Evolutionary conservation across 1,140 invertebrate genomes (phyloP).

Genomic region (Vanessa atalanta): DNA sequence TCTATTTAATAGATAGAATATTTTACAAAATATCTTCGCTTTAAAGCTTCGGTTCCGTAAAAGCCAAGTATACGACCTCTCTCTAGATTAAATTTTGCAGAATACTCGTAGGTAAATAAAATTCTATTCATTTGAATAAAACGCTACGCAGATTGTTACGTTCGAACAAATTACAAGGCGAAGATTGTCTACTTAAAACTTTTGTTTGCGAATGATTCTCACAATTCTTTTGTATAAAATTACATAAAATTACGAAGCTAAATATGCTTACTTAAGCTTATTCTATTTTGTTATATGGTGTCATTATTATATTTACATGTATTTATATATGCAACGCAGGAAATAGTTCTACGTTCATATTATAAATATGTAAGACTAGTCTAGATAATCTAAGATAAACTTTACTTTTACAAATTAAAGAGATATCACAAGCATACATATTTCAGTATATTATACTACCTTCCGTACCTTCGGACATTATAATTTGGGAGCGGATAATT

Average conservation of each 20-base stretch:
- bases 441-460: too few species aligned
- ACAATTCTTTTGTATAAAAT: not conserved
- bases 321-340: too few species aligned
- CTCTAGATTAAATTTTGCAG: constrained; percentile 35
- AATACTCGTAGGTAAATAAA: constrained; percentile 32
- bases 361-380: too few species aligned
- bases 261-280: too few species aligned
- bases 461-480: too few species aligned
- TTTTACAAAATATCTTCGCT: constrained; percentile 28
- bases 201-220: not conserved
- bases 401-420: too few species aligned
- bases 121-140: constrained; percentile 29
- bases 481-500: too few species aligned
- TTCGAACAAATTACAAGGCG: not conserved
- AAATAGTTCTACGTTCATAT: too few species aligned
- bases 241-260: not conserved
- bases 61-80: constrained; percentile 22
- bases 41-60: constrained; percentile 27
- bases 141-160: constrained; percentile 21
- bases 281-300: too few species aligned
- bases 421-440: too few species aligned
- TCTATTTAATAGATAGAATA: constrained; percentile 17
- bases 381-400: too few species aligned
- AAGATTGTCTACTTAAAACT: constrained; percentile 1
- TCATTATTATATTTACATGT: too few species aligned